Conservation (phyloP, 2,888 invertebrate species). For the Teleogryllus oceanicus region DNA sequence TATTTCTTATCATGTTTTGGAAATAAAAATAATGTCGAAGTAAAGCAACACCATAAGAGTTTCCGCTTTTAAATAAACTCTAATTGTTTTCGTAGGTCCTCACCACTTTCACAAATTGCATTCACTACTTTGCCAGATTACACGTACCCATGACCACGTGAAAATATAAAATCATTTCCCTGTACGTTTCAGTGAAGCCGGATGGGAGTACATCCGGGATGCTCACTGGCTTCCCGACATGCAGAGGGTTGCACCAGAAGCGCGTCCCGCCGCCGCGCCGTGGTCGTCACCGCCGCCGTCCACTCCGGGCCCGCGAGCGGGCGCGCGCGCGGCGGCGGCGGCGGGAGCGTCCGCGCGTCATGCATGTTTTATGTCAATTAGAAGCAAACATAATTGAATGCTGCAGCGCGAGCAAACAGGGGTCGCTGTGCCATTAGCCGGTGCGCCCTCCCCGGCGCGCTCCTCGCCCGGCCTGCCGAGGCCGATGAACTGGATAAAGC, state of each 20-base stretch:
- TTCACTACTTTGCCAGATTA: too few relatives aligned
- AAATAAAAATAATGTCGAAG: too few relatives aligned
- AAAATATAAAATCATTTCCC: too few relatives aligned
- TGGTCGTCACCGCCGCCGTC: not conserved
- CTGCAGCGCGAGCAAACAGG: slow-evolving; percentile 18
- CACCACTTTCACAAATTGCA: too few relatives aligned
- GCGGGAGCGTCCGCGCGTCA: not conserved
- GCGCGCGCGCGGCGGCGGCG: not conserved
- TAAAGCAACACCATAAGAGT: too few relatives aligned
- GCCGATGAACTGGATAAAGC: slow-evolving; percentile 7
- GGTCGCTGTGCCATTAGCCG: not conserved
- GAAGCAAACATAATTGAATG: slow-evolving; percentile 18
- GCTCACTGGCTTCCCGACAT: not conserved
- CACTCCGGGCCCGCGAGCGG: not conserved
- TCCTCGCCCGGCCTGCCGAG: not conserved
- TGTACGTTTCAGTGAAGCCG: too few relatives aligned
- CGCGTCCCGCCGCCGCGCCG: not conserved
- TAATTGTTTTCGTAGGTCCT: too few relatives aligned
- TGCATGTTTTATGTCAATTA: slow-evolving; percentile 18
- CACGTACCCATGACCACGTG: too few relatives aligned
- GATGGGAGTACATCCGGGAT: too few relatives aligned
- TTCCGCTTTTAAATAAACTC: too few relatives aligned
- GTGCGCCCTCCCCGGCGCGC: not conserved
- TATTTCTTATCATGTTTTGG: too few relatives aligned
- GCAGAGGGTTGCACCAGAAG: not conserved